phyloP scores from a whole-genome alignment of 1,140 invertebrate species.

The Sycobia sp. region DNA sequence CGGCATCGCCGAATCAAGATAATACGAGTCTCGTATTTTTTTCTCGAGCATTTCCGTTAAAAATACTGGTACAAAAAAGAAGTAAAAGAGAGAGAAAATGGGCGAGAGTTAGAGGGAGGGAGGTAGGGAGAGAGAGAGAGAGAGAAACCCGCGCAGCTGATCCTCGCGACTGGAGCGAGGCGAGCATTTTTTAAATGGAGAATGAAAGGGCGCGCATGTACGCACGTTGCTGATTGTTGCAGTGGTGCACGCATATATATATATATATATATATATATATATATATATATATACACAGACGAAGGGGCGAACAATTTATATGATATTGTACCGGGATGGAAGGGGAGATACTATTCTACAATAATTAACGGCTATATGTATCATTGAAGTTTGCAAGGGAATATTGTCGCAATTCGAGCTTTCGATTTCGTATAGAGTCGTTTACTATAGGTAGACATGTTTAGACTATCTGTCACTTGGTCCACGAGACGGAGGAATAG shows the following conservation, averaged over 20 bases:
- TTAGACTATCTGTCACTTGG: too few species aligned
- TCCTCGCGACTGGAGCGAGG: conserved; percentile 2
- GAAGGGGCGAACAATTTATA: conserved; percentile 28
- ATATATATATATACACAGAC: too few species aligned
- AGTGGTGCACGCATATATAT: too few species aligned
- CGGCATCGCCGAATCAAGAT: conserved; percentile 30
- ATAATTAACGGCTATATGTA: conserved; percentile 64
- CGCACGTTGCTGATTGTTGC: background rate
- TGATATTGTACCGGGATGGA: background rate
- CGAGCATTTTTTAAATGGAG: conserved; percentile 31
- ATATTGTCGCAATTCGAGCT: too few species aligned
- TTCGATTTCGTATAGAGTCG: too few species aligned
- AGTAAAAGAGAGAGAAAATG: too few species aligned
- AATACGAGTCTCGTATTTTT: conserved; percentile 8
- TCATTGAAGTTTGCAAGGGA: conserved; percentile 65
- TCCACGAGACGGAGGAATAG: too few species aligned
- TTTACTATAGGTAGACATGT: too few species aligned
- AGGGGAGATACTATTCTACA: conserved; percentile 56
- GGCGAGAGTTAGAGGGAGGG: too few species aligned
- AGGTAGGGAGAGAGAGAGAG: background rate
- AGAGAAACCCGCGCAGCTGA: background rate
- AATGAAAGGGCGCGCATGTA: conserved; percentile 35
- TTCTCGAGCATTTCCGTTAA: conserved; percentile 30
- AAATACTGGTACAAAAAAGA: background rate
- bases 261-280: too few species aligned